Percentiles rank a stretch among this genome's conserved stretches.
Evolutionary conservation across 2,888 invertebrate species (phyloP).

Genomic region (Tinea trinotella): DNA sequence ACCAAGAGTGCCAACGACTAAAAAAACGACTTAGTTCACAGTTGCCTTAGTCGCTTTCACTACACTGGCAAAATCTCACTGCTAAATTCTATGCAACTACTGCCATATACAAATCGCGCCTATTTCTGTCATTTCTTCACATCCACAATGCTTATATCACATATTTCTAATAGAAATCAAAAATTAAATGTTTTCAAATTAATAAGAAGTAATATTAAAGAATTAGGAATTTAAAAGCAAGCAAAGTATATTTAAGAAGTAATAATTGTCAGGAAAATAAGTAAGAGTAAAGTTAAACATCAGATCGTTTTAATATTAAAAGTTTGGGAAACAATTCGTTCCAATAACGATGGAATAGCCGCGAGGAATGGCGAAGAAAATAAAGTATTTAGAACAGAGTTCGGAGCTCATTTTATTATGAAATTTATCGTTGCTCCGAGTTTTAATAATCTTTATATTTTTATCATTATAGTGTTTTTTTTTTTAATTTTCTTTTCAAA

Average conservation of each 20-base stretch:
- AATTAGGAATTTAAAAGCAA: background rate
- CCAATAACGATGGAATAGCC: conserved; percentile 51
- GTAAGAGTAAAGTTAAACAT: conserved; percentile 23
- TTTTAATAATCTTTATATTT: conserved; percentile 36
- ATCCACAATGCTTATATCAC: too few relatives aligned
- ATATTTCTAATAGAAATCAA: too few relatives aligned
- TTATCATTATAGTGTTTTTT: conserved; percentile 16
- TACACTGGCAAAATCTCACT: too few relatives aligned
- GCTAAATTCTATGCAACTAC: too few relatives aligned
- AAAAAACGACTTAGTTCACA: too few relatives aligned
- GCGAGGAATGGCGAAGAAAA: conserved; percentile 49
- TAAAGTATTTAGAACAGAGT: conserved; percentile 52
- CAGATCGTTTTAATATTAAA: conserved; percentile 45
- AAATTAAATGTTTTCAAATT: too few relatives aligned
- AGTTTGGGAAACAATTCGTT: conserved; percentile 59
- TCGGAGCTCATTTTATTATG: conserved; percentile 47
- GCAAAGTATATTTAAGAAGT: conserved; percentile 1
- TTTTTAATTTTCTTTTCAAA: too few relatives aligned
- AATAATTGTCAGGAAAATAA: conserved; percentile 17
- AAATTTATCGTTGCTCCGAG: conserved; percentile 45
- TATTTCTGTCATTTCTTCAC: too few relatives aligned
- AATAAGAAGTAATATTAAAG: background rate
- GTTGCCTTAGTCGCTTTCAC: too few relatives aligned
- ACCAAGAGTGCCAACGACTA: too few relatives aligned
- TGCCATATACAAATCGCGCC: too few relatives aligned